Evolutionary conservation across 2,113 vertebrate genomes (phyloP).

Genomic region (Anser cygnoides): DNA sequence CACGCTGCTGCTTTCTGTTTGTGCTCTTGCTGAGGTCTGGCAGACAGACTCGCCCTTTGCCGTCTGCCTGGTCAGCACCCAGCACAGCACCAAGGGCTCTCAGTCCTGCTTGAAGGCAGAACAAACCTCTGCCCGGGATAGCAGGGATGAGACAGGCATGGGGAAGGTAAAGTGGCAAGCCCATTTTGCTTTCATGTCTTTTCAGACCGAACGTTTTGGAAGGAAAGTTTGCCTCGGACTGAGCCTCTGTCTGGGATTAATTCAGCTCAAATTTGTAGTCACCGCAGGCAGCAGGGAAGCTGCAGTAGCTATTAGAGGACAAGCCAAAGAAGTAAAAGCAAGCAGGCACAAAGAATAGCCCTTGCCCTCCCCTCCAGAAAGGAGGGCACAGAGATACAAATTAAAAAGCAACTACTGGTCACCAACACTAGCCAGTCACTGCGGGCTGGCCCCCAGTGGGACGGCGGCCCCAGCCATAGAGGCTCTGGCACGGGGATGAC

Average conservation of each 20-base stretch:
- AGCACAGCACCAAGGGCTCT: conserved; percentile 28
- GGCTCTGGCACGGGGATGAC: neutral
- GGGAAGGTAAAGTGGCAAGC: neutral
- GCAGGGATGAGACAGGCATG: fast-evolving
- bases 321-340: conserved; percentile 55
- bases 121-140: neutral
- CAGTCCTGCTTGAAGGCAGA: neutral
- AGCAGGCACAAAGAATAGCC: conserved; percentile 17
- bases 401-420: conserved; percentile 33
- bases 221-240: conserved; percentile 35
- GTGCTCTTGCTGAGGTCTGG: conserved; percentile 46
- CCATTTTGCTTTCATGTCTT: neutral
- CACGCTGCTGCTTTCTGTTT: conserved; percentile 30
- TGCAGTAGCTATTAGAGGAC: conserved; percentile 56
- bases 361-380: neutral
- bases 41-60: neutral
- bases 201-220: conserved; percentile 23
- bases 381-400: neutral
- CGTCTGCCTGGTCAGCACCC: neutral
- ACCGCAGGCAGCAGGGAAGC: conserved; percentile 25
- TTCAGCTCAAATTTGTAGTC: conserved; percentile 63
- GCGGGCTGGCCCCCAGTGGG: conserved; percentile 15
- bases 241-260: conserved; percentile 61
- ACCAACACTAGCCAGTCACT: neutral
- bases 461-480: neutral